phyloP scores from a whole-genome alignment of 2,797 vertebrate species.

The Pseudocheirus occidentalis region DNA sequence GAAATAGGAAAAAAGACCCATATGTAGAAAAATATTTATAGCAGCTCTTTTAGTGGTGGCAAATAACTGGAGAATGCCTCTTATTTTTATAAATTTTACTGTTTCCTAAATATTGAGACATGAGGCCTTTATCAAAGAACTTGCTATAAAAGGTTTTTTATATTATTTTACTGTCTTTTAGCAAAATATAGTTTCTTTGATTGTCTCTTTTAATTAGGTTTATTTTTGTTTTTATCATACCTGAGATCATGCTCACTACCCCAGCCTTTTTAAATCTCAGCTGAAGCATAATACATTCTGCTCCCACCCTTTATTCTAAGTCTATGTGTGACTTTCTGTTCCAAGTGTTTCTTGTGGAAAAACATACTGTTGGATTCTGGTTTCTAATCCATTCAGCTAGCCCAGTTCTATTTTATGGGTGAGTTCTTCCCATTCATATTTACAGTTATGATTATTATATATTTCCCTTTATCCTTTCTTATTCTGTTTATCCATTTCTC shows the following conservation, averaged over 20 bases:
- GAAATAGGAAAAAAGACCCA: background rate
- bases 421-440: background rate
- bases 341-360: background rate
- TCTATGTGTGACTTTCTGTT: background rate
- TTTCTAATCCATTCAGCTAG: background rate
- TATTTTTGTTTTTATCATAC: too few species aligned
- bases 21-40: background rate
- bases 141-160: background rate
- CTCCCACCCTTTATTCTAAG: background rate
- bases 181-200: too few species aligned
- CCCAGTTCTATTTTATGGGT: background rate
- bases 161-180: background rate
- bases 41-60: background rate
- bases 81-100: background rate
- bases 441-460: background rate
- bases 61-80: background rate
- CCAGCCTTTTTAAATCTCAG: background rate
- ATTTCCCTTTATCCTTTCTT: background rate
- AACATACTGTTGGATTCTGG: background rate
- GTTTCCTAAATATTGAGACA: background rate
- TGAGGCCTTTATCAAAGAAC: background rate
- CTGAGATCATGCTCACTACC: too few species aligned
- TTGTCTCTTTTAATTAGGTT: too few species aligned
- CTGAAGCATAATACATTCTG: too few species aligned
- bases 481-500: background rate